A percentile compares a stretch with the other conserved stretches of the same genome.
These are phyloP conservation scores for Forbesichthys agassizii DNA, from an alignment of 2,113 vertebrate genomes.

Conservation along the genomic window DNA sequence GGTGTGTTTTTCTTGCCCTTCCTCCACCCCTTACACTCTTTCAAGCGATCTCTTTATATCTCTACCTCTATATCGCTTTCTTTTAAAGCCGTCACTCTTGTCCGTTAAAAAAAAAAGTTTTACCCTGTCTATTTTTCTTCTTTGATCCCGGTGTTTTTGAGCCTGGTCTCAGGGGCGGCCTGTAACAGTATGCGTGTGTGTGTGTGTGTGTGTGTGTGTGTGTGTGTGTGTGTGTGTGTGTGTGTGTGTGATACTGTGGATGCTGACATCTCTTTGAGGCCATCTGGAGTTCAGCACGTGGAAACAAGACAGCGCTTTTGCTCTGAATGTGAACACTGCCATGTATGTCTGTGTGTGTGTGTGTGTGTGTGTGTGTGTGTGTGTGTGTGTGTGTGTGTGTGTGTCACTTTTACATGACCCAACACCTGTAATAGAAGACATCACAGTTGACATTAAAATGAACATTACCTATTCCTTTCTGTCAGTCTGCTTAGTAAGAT, in stretches of 20 bases:
- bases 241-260: constrained; percentile 34
- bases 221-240: not conserved
- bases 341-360: not conserved
- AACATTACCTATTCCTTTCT: not conserved
- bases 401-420: constrained; percentile 46
- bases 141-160: constrained; percentile 39
- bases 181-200: constrained; percentile 16
- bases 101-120: not conserved
- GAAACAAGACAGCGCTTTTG: constrained; percentile 41
- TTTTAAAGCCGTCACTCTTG: not conserved
- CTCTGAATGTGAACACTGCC: not conserved
- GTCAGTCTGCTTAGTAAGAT: too few species aligned
- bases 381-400: constrained; percentile 12
- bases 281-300: constrained; percentile 67
- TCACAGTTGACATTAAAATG: constrained; percentile 20
- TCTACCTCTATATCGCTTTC: not conserved
- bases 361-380: constrained; percentile 4
- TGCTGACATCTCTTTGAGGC: constrained; percentile 65
- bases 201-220: too few species aligned
- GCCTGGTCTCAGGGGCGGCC: constrained; percentile 50
- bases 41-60: not conserved
- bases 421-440: constrained; percentile 36
- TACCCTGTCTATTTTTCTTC: constrained; percentile 18
- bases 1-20: constrained; percentile 10
- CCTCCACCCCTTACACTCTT: constrained; percentile 39